Evolutionary conservation across 2,113 vertebrate genomes (phyloP).

Genomic region (Carettochelys insculpta): DNA sequence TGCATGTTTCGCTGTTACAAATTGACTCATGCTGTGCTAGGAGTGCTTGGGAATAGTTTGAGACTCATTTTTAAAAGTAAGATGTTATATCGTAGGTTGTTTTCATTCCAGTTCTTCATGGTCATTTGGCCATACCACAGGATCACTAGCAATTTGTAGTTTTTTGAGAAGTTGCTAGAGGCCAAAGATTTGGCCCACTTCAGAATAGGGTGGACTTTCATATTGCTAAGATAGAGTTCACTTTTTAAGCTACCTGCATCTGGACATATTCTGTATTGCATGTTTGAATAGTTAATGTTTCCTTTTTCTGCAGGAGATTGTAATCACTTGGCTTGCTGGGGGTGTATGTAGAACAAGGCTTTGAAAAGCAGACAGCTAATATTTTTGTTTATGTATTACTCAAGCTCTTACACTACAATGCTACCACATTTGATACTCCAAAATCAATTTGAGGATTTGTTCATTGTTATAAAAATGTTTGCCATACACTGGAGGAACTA

Average conservation of each 20-base stretch:
- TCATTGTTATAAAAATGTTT: background rate
- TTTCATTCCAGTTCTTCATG: background rate
- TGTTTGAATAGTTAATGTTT: background rate
- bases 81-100: fast-evolving
- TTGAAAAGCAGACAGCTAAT: background rate
- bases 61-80: too few relatives aligned
- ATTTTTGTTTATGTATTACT: background rate
- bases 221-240: background rate
- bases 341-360: background rate
- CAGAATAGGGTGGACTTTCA: background rate
- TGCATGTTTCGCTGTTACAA: background rate
- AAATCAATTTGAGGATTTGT: too few relatives aligned
- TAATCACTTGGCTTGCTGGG: background rate
- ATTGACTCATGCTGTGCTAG: background rate
- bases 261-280: background rate
- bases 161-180: background rate
- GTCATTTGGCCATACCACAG: background rate
- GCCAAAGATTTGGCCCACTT: background rate
- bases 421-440: background rate
- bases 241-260: background rate
- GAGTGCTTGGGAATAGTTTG: background rate
- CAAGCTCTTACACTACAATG: background rate
- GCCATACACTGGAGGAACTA: background rate
- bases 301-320: background rate
- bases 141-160: background rate